A percentile compares a stretch with the other conserved stretches of the same genome.
Evolutionary conservation across 2,888 invertebrate genomes (phyloP).

Genomic region (Autographa pulchrina): DNA sequence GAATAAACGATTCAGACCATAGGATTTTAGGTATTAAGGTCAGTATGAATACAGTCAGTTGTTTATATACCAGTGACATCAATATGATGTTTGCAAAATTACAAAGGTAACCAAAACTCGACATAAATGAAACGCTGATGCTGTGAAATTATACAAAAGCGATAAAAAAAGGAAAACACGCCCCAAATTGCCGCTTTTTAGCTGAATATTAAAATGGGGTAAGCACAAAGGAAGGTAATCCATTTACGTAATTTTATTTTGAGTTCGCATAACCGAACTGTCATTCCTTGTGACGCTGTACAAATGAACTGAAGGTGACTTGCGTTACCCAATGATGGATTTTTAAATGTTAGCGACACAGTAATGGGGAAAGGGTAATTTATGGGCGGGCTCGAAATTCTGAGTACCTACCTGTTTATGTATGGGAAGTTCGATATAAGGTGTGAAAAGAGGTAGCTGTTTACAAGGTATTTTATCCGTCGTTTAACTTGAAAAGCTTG

Average conservation of each 20-base stretch:
- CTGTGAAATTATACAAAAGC: slow-evolving; percentile 36
- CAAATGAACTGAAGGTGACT: slow-evolving; percentile 85
- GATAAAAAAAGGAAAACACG: slow-evolving; percentile 41
- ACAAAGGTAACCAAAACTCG: slow-evolving; percentile 19
- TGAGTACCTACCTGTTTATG: slow-evolving; percentile 55
- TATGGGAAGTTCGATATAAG: slow-evolving; percentile 50
- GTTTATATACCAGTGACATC: background rate
- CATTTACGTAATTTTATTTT: slow-evolving; percentile 83
- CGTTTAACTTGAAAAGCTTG: slow-evolving; percentile 42
- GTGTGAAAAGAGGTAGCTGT: slow-evolving; percentile 46
- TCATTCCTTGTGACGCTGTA: slow-evolving; percentile 81
- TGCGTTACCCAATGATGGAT: slow-evolving; percentile 81
- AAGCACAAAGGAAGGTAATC: slow-evolving; percentile 68
- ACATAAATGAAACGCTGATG: slow-evolving; percentile 29
- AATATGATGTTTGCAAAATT: background rate
- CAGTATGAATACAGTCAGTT: background rate
- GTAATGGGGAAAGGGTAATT: slow-evolving; percentile 77
- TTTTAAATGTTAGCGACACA: slow-evolving; percentile 84
- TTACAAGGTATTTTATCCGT: slow-evolving; percentile 38
- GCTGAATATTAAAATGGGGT: slow-evolving; percentile 61
- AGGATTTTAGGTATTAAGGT: too few species aligned
- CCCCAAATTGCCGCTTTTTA: slow-evolving; percentile 52
- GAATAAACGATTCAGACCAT: too few species aligned
- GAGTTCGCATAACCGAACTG: slow-evolving; percentile 82
- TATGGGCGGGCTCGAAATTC: slow-evolving; percentile 66